Evolutionary conservation across 2,797 vertebrate species (phyloP).

Genomic region (Galaxias olidus): DNA sequence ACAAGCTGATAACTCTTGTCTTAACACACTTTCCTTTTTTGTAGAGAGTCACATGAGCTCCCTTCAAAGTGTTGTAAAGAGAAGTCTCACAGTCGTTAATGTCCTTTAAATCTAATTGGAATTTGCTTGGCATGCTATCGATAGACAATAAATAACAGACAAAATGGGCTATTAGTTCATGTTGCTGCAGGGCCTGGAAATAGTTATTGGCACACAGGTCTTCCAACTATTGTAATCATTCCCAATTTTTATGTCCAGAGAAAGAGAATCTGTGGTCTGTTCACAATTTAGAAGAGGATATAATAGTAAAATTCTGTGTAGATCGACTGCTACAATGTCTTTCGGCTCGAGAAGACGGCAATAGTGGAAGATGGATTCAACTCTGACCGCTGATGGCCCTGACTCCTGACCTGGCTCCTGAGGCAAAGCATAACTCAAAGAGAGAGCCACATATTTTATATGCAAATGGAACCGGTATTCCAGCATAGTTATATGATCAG

Average conservation of each 20-base stretch:
- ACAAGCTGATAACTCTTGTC: slow-evolving; percentile 37
- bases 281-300: slow-evolving; percentile 45
- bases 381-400: slow-evolving; percentile 49
- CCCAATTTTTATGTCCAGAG: slow-evolving; percentile 44
- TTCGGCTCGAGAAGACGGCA: no score
- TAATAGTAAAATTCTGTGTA: slow-evolving; percentile 54
- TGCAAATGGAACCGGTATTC: slow-evolving; percentile 53
- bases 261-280: slow-evolving; percentile 59
- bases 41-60: slow-evolving; percentile 36
- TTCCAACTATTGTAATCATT: slow-evolving; percentile 45
- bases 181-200: slow-evolving; percentile 67
- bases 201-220: slow-evolving; percentile 53
- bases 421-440: slow-evolving; percentile 66
- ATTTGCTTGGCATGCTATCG: slow-evolving; percentile 61
- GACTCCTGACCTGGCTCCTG: slow-evolving; percentile 60
- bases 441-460: slow-evolving; percentile 64
- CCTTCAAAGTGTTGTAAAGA: slow-evolving; percentile 45
- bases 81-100: slow-evolving; percentile 59
- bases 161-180: slow-evolving; percentile 74
- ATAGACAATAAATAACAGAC: slow-evolving; percentile 71
- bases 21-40: slow-evolving; percentile 31
- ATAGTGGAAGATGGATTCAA: slow-evolving; percentile 57
- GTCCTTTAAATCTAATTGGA: slow-evolving; percentile 77
- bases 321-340: no score
- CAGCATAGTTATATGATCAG: slow-evolving; percentile 58